Evolutionary conservation across 2,888 invertebrate species (phyloP), one percentile per base, ranked within the genome.

Genomic region (Timema cristinae): DNA sequence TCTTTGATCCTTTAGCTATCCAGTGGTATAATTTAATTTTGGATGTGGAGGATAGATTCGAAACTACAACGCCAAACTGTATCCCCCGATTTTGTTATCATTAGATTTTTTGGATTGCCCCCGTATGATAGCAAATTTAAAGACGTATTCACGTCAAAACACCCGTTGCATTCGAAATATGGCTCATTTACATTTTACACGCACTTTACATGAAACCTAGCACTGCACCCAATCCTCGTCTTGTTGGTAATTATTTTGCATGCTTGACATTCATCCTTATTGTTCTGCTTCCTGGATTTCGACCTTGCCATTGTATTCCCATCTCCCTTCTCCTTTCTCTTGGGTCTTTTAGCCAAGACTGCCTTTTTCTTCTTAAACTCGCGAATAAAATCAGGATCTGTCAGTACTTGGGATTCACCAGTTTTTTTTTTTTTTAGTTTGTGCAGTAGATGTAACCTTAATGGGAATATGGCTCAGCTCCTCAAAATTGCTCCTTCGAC

Each of bases 391-490:
- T 63, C 7, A 47, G 7, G 16, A 8, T 63, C 63, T 32, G 0
- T 63, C 7, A 63, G 63, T 63, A 63, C 48, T 15, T 15, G 7
- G 32, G 63, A 63, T 2, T 63, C 63, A 32, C 63, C 63, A 15
- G 32, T 32, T 16, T 63, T 63, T 63, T 63, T 5, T 11, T 5
- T 59, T 59, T 15, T 32, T 59, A 47, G 32, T 63, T 10, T 63
- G 63, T 15, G 32, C 16, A 63, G 7, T 63, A 63, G 16, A 32
- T 63, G 63, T 63, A 63, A 5, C 32, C 63, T 5, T 63, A 63
- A 63, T 63, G 63, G 63, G 63, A 63, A 63, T 32, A 5, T 1
- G 63, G 63, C 63, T 63, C 63, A 63, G 63, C 16, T 63, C 63
- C 47, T 63, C 63, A 32, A 63, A 63, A 32, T 16, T 63, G 63